These are phyloP conservation scores for Andricus quercusramuli DNA, from an alignment of 2,888 invertebrate genomes.

Conservation along the genomic window DNA sequence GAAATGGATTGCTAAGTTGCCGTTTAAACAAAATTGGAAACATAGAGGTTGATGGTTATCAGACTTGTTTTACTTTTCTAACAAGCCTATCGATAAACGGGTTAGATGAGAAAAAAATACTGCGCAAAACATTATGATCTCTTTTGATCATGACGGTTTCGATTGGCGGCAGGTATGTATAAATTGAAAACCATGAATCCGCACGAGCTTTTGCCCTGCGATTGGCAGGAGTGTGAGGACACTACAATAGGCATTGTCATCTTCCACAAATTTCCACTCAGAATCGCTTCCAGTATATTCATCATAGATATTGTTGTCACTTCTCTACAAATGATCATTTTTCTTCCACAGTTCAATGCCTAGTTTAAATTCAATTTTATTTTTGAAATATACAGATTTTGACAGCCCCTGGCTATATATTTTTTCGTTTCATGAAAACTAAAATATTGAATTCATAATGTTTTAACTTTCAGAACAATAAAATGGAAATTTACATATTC, in stretches of 20 bases:
- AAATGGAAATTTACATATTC: too few species aligned
- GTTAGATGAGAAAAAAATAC: not conserved
- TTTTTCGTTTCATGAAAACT: too few species aligned
- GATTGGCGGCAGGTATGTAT: not conserved
- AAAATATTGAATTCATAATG: too few species aligned
- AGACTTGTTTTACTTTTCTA: not conserved
- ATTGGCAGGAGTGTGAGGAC: not conserved
- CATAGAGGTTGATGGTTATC: too few species aligned
- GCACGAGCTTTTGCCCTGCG: not conserved
- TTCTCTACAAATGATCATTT: not conserved
- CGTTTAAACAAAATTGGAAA: too few species aligned
- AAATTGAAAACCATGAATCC: not conserved
- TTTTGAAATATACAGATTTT: too few species aligned
- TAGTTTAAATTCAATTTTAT: not conserved
- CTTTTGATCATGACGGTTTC: not conserved
- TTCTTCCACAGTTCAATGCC: not conserved
- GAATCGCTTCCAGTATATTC: not conserved
- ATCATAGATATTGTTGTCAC: not conserved
- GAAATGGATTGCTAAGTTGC: not conserved
- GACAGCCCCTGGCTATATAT: too few species aligned
- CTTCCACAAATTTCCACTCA: conserved; percentile 23
- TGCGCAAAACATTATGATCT: not conserved
- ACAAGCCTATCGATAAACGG: not conserved
- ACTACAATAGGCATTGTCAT: conserved; percentile 34
- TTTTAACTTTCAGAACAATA: too few species aligned